Conservation (phyloP, 2,888 invertebrate genomes). For the Hypomecis atomaria region DNA sequence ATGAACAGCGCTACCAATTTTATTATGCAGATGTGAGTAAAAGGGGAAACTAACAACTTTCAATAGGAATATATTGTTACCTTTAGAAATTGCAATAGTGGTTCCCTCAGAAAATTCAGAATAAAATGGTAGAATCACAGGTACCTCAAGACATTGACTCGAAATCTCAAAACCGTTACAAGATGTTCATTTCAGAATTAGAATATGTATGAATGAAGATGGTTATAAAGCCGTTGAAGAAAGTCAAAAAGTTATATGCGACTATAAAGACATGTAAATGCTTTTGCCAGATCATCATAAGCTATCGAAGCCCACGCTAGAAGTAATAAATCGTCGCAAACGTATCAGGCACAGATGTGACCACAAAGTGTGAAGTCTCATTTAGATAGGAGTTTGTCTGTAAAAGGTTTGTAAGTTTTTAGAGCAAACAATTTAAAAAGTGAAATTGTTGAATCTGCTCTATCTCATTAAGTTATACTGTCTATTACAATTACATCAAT, state of each 20-base stretch:
- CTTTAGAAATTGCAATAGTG: background rate
- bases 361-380: background rate
- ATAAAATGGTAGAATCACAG: too few species aligned
- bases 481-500: too few species aligned
- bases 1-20: background rate
- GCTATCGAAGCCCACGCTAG: conserved; percentile 17
- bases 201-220: conserved; percentile 15
- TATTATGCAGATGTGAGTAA: background rate
- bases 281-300: conserved; percentile 16
- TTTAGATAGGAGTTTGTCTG: background rate
- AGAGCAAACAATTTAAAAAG: too few species aligned
- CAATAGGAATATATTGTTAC: background rate
- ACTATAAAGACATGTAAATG: conserved; percentile 19
- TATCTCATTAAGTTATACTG: too few species aligned
- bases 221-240: conserved; percentile 1
- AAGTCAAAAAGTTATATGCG: conserved; percentile 8
- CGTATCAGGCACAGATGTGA: background rate
- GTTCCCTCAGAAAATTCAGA: too few species aligned
- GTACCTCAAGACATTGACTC: background rate
- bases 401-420: too few species aligned
- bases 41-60: background rate
- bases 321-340: conserved; percentile 5
- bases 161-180: conserved; percentile 1
- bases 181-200: conserved; percentile 14
- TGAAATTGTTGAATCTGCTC: too few species aligned